These are phyloP conservation scores for Ailuropoda melanoleuca DNA, from an alignment of 2,113 vertebrate genomes.

Conservation along the genomic window DNA sequence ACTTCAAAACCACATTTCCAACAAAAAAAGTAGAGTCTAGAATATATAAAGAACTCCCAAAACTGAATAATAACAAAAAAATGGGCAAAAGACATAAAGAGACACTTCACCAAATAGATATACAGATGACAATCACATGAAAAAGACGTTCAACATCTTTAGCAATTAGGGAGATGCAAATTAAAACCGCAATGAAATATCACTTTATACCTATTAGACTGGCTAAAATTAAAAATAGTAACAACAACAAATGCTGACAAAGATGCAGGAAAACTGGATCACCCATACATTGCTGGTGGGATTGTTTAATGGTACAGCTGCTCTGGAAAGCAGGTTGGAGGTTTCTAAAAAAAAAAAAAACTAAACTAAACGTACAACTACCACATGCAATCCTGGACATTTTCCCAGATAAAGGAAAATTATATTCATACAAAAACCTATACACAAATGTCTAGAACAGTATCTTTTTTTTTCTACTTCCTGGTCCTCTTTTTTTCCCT, in stretches of 20 bases:
- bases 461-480: background rate
- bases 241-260: background rate
- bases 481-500: background rate
- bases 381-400: background rate
- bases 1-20: background rate
- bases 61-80: background rate
- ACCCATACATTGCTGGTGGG: background rate
- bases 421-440: background rate
- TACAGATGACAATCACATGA: background rate
- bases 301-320: background rate
- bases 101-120: background rate
- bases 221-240: conserved; percentile 29
- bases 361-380: background rate
- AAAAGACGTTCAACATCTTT: background rate
- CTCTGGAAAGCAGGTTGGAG: background rate
- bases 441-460: background rate
- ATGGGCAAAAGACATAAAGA: background rate
- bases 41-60: background rate
- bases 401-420: conserved; percentile 22
- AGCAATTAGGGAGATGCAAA: background rate
- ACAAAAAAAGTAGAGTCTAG: background rate
- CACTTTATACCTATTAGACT: background rate
- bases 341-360: background rate
- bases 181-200: conserved; percentile 15
- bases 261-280: background rate